phyloP scores from a whole-genome alignment of 1,140 invertebrate species.

The Eciton burchellii region DNA sequence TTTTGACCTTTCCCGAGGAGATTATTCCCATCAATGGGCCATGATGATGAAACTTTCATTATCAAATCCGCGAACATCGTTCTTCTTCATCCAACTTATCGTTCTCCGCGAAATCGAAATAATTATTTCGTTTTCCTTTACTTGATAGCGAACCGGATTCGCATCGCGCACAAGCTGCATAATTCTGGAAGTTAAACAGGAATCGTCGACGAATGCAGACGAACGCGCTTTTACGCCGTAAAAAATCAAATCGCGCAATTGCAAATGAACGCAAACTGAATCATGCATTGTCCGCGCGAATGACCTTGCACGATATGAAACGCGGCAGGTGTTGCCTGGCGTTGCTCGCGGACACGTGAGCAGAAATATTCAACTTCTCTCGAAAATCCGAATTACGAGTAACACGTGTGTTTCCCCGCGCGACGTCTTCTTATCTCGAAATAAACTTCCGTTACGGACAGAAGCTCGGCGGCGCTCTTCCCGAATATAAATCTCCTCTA shows the following conservation, averaged over 20 bases:
- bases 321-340: not conserved
- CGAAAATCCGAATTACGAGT: not conserved
- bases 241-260: slow-evolving; percentile 4
- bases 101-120: too few species aligned
- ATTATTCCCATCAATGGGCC: not conserved
- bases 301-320: slow-evolving; percentile 1
- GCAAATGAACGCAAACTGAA: not conserved
- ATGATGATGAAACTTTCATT: slow-evolving; percentile 29
- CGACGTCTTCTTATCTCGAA: slow-evolving; percentile 11
- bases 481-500: slow-evolving; percentile 9
- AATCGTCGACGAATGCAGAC: too few species aligned
- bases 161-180: too few species aligned
- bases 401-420: too few species aligned
- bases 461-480: slow-evolving; percentile 4
- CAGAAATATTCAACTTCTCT: not conserved
- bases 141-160: too few species aligned
- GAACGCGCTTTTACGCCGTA: too few species aligned
- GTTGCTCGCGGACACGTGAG: not conserved
- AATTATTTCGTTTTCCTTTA: too few species aligned
- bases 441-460: not conserved
- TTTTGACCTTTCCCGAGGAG: slow-evolving; percentile 8
- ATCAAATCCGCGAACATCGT: not conserved
- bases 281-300: not conserved
- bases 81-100: too few species aligned
- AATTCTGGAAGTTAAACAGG: too few species aligned